phyloP scores from a whole-genome alignment of 2,888 invertebrate genomes.

The Temnothorax rugatulus region DNA sequence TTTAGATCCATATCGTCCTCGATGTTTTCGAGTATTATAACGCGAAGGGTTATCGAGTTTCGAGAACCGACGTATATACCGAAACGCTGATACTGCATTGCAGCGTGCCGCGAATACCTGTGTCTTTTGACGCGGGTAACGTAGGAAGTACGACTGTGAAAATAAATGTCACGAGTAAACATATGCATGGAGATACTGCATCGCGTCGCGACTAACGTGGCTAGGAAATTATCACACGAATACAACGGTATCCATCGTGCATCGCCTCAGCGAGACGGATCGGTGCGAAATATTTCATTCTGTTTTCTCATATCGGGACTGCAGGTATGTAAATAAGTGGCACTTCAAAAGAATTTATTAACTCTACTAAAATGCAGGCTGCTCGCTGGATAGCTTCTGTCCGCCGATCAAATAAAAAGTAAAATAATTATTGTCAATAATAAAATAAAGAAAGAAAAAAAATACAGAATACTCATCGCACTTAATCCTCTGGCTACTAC shows the following conservation, averaged over 20 bases:
- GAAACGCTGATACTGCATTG: slow-evolving; percentile 54
- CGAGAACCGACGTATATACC: not conserved
- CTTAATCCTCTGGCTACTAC: not conserved
- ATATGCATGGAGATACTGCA: slow-evolving; percentile 17
- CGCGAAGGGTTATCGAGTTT: slow-evolving; percentile 12
- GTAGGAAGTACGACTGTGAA: slow-evolving; percentile 57
- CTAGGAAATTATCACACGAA: slow-evolving; percentile 56
- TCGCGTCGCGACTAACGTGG: slow-evolving; percentile 38
- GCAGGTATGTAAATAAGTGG: slow-evolving; percentile 2
- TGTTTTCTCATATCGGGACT: not conserved
- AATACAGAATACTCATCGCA: not conserved
- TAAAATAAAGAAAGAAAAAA: not conserved
- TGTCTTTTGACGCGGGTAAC: slow-evolving; percentile 59
- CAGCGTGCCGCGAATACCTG: slow-evolving; percentile 55
- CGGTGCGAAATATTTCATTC: slow-evolving; percentile 19
- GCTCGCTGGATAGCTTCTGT: not conserved
- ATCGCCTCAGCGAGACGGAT: not conserved
- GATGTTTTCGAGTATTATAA: not conserved
- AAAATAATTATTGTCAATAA: not conserved
- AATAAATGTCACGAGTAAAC: slow-evolving; percentile 69
- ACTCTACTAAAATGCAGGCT: not conserved
- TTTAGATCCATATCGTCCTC: not conserved
- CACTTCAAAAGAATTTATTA: slow-evolving; percentile 10
- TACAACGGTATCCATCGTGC: slow-evolving; percentile 22
- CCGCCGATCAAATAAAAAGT: not conserved